Evolutionary conservation across 2,888 invertebrate genomes (phyloP), one percentile per base, ranked within the genome.

Genomic region (Mimas tiliae): DNA sequence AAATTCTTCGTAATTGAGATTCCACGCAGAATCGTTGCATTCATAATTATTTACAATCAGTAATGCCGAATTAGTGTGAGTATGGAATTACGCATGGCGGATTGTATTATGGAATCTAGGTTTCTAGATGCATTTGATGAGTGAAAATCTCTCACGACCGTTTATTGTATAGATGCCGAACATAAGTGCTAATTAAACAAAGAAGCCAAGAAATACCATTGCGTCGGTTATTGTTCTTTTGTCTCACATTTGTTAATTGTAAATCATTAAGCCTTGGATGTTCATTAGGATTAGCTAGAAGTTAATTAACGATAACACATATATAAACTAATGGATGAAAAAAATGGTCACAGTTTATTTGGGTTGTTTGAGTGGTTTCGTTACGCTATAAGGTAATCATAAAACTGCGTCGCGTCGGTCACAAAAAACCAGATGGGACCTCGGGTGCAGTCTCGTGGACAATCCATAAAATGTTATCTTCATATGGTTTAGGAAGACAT

Each of bases 91-190:
- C 69, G 53, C 69, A 72, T 74, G 72, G 70, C 64, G 42, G 53
- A 68, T 69, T 53, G 53, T n/a, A 27, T 67, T 75, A 72, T 72
- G 68, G 67, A 72, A 74, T 73, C 66, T 67, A 71, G 70, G 55
- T 67, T 74, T 70, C 68, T 67, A 78, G 69, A 71, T 71, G 68
- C 69, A 70, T 77, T 76, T 67, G 67, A 74, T 73, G 62, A 70
- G 70, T 74, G 77, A 76, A 80, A 79, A 64, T 69, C 71, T 83
- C 81, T 72, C 81, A 82, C 81, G 80, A 67, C 71, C 67, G 68
- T 70, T 73, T 55, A 75, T 73, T 70, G 69, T 72, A 66, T 75
- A 67, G 74, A 58, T 67, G 65, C 65, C 65, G 69, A 66, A 66
- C 68, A 65, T 38, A 38, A 38, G 38, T 38, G 38, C 14, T 51